These are phyloP conservation scores for Lepidurus apus DNA, from an alignment of 1,140 invertebrate species.

Conservation along the genomic window DNA sequence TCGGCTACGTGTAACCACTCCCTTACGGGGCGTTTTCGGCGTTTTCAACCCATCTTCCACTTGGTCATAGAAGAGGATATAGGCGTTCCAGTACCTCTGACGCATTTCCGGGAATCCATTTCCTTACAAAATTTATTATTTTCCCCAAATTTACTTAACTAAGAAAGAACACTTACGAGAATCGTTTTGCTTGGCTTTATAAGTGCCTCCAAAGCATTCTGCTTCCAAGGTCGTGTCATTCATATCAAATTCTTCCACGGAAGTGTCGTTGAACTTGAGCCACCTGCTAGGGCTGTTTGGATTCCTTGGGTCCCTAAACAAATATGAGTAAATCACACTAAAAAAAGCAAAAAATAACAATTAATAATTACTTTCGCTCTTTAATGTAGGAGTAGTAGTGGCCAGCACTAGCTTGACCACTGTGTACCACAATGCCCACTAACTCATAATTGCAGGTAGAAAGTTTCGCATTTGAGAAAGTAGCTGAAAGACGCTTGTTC, in stretches of 20 bases:
- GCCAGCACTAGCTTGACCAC: constrained; percentile 57
- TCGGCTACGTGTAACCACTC: constrained; percentile 31
- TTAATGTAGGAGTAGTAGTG: constrained; percentile 60
- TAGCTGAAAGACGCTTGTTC: constrained; percentile 23
- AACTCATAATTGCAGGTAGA: constrained; percentile 46
- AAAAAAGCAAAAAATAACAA: constrained; percentile 24
- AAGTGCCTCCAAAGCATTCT: constrained; percentile 54
- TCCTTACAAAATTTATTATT: constrained; percentile 35
- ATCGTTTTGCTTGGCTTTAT: constrained; percentile 50
- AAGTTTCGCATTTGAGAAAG: constrained; percentile 11
- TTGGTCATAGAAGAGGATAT: constrained; percentile 56
- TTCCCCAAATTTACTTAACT: background rate
- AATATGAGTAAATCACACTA: background rate
- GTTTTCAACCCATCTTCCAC: constrained; percentile 44
- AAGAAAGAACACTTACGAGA: constrained; percentile 41
- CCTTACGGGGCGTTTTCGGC: constrained; percentile 43
- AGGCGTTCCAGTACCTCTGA: constrained; percentile 57
- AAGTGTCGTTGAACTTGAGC: constrained; percentile 59
- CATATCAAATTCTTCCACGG: constrained; percentile 48
- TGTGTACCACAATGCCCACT: constrained; percentile 57
- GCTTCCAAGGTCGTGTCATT: constrained; percentile 49
- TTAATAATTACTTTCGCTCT: constrained; percentile 44
- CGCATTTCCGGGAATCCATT: constrained; percentile 45
- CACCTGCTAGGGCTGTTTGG: constrained; percentile 40
- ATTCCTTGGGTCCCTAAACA: constrained; percentile 27